Evolutionary conservation across 2,888 invertebrate genomes (phyloP).

Genomic region (Eilema caniola): DNA sequence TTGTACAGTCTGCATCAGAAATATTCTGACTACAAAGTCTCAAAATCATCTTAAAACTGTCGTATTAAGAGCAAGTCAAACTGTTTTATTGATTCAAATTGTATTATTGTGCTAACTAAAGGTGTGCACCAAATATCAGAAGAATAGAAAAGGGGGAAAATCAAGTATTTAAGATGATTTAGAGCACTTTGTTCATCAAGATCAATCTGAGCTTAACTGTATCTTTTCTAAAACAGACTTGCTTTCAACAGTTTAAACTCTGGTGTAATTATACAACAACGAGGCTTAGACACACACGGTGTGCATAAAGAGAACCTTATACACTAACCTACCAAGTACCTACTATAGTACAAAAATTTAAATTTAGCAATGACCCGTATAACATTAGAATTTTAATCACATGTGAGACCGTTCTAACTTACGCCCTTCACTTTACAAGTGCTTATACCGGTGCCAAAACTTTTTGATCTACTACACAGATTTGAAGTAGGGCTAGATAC

Average conservation of each 20-base stretch:
- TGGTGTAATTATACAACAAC: neutral
- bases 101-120: no score
- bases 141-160: no score
- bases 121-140: no score
- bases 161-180: no score
- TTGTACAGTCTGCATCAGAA: no score
- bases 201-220: no score
- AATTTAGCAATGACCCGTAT: slow-evolving; percentile 30
- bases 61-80: no score
- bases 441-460: neutral
- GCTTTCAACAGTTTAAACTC: neutral
- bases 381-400: slow-evolving; percentile 42
- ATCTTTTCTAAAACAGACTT: neutral
- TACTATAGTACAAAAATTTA: neutral
- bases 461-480: neutral
- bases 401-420: slow-evolving; percentile 27
- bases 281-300: neutral
- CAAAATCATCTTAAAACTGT: no score
- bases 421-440: slow-evolving; percentile 52
- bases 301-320: no score
- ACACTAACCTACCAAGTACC: neutral
- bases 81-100: no score
- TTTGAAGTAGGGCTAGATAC: neutral
- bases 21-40: no score
- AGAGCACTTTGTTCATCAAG: no score